Percentiles rank a stretch among this genome's conserved stretches.
Conservation (phyloP, 2,113 vertebrate species). For the Entelurus aequoreus region DNA sequence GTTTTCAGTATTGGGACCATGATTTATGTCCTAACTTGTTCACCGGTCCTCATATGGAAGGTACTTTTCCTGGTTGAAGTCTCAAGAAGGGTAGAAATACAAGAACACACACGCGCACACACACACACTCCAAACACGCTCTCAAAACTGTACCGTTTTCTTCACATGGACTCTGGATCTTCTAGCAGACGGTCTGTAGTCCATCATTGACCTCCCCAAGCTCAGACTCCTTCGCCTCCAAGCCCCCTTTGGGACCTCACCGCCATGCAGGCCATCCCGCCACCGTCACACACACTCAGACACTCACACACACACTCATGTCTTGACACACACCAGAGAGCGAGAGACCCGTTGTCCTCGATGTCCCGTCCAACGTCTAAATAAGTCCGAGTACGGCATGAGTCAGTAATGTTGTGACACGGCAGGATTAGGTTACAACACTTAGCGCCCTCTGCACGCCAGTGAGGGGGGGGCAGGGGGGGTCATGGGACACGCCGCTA, state of each 20-base stretch:
- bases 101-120: neutral
- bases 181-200: constrained; percentile 24
- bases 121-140: neutral
- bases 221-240: neutral
- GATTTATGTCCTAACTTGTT: too few relatives aligned
- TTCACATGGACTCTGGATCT: constrained; percentile 60
- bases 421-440: constrained; percentile 53
- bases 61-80: too few relatives aligned
- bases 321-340: neutral
- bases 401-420: constrained; percentile 32
- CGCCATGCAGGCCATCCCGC: neutral
- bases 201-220: neutral
- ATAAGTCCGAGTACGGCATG: constrained; percentile 35
- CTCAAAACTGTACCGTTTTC: constrained; percentile 54
- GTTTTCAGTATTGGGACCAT: too few relatives aligned
- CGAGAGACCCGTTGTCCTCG: constrained; percentile 4
- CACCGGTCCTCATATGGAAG: too few relatives aligned
- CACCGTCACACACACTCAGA: neutral
- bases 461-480: constrained; percentile 1
- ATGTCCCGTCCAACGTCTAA: constrained; percentile 27
- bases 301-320: neutral
- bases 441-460: constrained; percentile 4
- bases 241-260: neutral
- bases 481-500: constrained; percentile 50
- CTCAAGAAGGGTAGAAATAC: too few relatives aligned